Conservation (phyloP, 2,113 vertebrate species). For the Rhea americana region DNA sequence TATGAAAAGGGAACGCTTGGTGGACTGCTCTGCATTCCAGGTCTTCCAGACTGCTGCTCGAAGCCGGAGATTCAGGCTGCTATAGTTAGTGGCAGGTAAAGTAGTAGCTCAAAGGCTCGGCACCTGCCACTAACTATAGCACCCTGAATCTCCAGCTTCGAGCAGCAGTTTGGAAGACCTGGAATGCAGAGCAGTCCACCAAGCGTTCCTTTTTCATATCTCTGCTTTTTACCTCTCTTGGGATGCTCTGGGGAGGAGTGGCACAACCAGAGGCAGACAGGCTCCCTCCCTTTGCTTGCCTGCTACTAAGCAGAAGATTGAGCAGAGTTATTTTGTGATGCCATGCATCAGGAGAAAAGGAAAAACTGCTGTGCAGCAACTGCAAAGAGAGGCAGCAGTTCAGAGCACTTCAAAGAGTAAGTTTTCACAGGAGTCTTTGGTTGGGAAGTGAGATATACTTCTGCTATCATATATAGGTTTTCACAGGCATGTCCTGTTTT, state of each 20-base stretch:
- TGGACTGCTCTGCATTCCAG: not conserved
- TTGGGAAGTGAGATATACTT: not conserved
- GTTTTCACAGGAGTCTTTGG: not conserved
- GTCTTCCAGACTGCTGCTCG: not conserved
- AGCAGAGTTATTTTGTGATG: not conserved
- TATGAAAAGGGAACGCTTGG: not conserved
- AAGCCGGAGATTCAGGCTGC: not conserved
- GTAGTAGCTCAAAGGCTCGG: not conserved
- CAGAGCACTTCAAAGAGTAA: not conserved
- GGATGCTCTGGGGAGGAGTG: not conserved
- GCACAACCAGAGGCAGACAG: not conserved
- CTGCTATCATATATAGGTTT: not conserved
- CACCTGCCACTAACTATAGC: not conserved
- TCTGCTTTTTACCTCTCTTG: not conserved
- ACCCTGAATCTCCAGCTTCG: not conserved
- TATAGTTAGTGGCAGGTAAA: not conserved
- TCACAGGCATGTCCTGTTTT: not conserved
- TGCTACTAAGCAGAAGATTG: not conserved
- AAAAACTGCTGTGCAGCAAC: not conserved
- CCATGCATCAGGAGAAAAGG: not conserved
- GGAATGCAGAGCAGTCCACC: not conserved
- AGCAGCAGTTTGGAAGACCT: not conserved
- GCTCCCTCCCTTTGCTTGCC: not conserved
- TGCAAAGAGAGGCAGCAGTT: not conserved
- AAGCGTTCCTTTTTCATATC: not conserved